Evolutionary conservation across 2,888 invertebrate genomes (phyloP).

Genomic region (Catocala fraxini): DNA sequence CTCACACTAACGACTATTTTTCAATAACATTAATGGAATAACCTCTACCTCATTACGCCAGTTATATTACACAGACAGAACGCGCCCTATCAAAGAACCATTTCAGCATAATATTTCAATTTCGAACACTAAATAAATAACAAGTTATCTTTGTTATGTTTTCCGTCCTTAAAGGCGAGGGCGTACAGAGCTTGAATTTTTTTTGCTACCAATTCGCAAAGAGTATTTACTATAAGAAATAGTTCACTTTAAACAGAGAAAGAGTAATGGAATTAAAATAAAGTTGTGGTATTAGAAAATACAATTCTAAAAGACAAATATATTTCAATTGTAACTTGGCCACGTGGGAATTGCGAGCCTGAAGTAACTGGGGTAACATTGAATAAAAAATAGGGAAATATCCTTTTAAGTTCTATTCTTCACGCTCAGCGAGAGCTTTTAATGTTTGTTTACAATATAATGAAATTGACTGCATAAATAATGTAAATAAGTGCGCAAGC

Average conservation of each 20-base stretch:
- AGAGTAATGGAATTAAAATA: slow-evolving; percentile 23
- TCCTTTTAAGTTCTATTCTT: slow-evolving; percentile 10
- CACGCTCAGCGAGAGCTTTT: too few species aligned
- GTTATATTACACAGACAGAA: slow-evolving; percentile 49
- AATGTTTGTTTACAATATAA: too few species aligned
- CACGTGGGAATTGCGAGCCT: slow-evolving; percentile 30
- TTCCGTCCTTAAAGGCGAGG: slow-evolving; percentile 8
- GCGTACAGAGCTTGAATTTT: too few species aligned
- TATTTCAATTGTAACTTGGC: slow-evolving; percentile 37
- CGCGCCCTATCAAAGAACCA: slow-evolving; percentile 46
- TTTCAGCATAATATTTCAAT: slow-evolving; percentile 51
- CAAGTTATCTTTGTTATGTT: slow-evolving; percentile 40
- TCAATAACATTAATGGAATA: slow-evolving; percentile 79
- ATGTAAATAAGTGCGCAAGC: too few species aligned
- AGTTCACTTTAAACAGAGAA: slow-evolving; percentile 12
- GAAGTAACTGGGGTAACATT: slow-evolving; percentile 29
- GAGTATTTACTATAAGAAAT: slow-evolving; percentile 8
- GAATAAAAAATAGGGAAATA: slow-evolving; percentile 34
- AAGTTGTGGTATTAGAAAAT: slow-evolving; percentile 8
- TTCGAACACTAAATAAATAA: slow-evolving; percentile 38
- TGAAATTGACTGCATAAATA: too few species aligned
- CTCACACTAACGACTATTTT: slow-evolving; percentile 76
- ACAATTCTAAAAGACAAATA: slow-evolving; percentile 36
- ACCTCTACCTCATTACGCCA: slow-evolving; percentile 60
- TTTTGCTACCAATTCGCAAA: slow-evolving; percentile 1